Conservation (phyloP, 2,113 vertebrate genomes). For the Gadus chalcogrammus region DNA sequence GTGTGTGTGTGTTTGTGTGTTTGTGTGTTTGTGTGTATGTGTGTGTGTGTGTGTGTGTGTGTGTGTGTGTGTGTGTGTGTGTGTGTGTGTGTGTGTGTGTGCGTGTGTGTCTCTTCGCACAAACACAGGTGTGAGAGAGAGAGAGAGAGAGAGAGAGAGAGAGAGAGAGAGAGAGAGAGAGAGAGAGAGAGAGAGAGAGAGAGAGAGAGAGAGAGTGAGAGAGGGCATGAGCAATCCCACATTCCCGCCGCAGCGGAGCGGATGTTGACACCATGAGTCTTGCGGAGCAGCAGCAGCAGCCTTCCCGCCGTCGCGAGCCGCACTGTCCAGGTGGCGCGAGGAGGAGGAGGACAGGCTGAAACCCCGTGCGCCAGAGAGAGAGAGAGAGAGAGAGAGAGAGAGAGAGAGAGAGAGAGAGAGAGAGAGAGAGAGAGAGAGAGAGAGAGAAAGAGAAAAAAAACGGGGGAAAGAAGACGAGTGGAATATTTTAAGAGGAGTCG, state of each 20-base stretch:
- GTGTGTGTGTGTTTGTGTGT: background rate
- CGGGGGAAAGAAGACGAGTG: conserved; percentile 38
- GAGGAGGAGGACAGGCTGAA: conserved; percentile 38
- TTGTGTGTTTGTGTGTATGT: background rate
- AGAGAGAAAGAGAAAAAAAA: conserved; percentile 22
- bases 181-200: background rate
- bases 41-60: background rate
- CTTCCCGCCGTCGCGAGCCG: conserved; percentile 22
- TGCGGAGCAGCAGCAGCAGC: conserved; percentile 29
- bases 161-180: background rate
- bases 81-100: background rate
- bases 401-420: conserved; percentile 23
- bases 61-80: background rate
- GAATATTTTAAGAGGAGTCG: conserved; percentile 20
- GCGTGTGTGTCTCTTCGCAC: background rate
- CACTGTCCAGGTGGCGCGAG: conserved; percentile 41
- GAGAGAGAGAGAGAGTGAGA: conserved; percentile 1
- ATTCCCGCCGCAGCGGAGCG: conserved; percentile 1
- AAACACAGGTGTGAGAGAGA: background rate
- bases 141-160: background rate
- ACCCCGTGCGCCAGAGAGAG: conserved; percentile 45
- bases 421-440: conserved; percentile 23
- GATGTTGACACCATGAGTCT: conserved; percentile 33
- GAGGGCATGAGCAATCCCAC: background rate
- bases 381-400: conserved; percentile 29